Evolutionary conservation across 2,113 vertebrate genomes (phyloP).

Genomic region (Xyliphius kryptos): DNA sequence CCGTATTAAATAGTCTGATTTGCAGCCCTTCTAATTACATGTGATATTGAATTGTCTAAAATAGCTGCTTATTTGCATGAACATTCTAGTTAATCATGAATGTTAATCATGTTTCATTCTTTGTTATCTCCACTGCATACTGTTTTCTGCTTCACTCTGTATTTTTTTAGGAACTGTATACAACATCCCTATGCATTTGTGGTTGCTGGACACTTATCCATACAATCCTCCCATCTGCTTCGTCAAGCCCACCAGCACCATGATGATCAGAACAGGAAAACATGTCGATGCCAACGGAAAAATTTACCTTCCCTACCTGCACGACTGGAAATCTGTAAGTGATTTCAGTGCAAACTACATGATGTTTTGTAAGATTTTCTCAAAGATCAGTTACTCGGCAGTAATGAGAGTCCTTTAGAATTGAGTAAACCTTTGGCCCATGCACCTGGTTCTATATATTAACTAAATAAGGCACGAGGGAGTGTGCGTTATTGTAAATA

Average conservation of each 20-base stretch:
- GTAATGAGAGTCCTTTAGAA: not conserved
- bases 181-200: slow-evolving; percentile 95
- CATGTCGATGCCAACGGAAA: slow-evolving; percentile 97
- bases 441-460: not conserved
- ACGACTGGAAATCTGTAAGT: slow-evolving; percentile 96
- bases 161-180: slow-evolving; percentile 79
- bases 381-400: not conserved
- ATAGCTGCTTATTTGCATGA: no score
- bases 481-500: no score
- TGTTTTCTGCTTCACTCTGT: not conserved
- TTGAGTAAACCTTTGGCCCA: not conserved
- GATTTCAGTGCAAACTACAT: not conserved
- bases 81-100: no score
- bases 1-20: no score
- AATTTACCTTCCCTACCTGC: slow-evolving; percentile 94
- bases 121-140: no score
- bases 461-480: no score
- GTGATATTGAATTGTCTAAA: no score
- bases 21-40: no score
- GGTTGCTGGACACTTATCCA: slow-evolving; percentile 94
- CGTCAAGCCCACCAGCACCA: slow-evolving; percentile 94
- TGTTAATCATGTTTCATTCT: no score
- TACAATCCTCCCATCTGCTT: slow-evolving; percentile 98
- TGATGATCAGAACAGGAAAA: slow-evolving; percentile 98
- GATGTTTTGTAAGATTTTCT: not conserved